phyloP scores from a whole-genome alignment of 1,140 invertebrate species.

The Dendroctonus valens region DNA sequence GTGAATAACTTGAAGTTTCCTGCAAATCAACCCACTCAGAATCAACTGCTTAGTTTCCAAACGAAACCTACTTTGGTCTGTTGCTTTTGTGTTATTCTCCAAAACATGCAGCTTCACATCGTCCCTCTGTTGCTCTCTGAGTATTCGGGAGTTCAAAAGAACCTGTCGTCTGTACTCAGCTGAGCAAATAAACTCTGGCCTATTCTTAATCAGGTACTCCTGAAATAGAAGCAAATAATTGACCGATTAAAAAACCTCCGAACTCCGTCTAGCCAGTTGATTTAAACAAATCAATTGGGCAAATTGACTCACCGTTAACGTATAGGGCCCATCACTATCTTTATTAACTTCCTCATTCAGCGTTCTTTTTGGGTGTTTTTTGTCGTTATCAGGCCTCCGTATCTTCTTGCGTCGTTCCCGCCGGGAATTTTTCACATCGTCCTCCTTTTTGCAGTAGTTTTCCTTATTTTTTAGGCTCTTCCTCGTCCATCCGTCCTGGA shows the following conservation, averaged over 20 bases:
- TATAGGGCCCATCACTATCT: constrained; percentile 9
- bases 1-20: constrained; percentile 41
- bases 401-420: neutral
- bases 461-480: constrained; percentile 36
- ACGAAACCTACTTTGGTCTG: constrained; percentile 17
- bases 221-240: constrained; percentile 29
- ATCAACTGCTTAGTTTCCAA: neutral
- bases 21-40: constrained; percentile 14
- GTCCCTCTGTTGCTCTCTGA: constrained; percentile 42
- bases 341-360: neutral
- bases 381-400: neutral
- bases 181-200: constrained; percentile 43
- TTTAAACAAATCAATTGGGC: constrained; percentile 1
- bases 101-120: constrained; percentile 40
- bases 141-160: constrained; percentile 39
- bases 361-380: neutral
- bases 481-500: constrained; percentile 25
- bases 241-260: constrained; percentile 2
- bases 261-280: no score
- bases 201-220: constrained; percentile 45
- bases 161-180: constrained; percentile 44
- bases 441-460: constrained; percentile 30
- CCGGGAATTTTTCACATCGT: neutral
- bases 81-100: constrained; percentile 23
- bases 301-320: constrained; percentile 17